Percentiles rank a stretch among this genome's conserved stretches.
Conservation (phyloP, 2,888 invertebrate genomes). For the Drosophila vallismaia region DNA sequence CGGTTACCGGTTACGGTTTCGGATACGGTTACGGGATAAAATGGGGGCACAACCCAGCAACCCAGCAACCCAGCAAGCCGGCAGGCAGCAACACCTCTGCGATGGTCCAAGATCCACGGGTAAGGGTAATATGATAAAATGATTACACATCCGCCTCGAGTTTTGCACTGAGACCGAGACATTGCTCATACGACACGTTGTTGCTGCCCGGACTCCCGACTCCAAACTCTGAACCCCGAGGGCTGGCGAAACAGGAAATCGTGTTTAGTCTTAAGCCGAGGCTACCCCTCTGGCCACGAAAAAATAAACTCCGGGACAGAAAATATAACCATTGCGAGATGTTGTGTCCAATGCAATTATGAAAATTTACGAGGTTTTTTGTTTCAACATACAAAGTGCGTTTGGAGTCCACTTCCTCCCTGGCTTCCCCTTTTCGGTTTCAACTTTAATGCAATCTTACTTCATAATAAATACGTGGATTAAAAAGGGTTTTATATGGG, state of each 20-base stretch:
- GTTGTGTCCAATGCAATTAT: slow-evolving; percentile 69
- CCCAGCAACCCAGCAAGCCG: no score
- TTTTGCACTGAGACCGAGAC: slow-evolving; percentile 72
- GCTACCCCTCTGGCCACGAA: slow-evolving; percentile 11
- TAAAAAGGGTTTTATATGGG: no score
- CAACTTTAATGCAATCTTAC: no score
- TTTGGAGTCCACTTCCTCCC: slow-evolving; percentile 22
- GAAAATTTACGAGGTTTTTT: slow-evolving; percentile 77
- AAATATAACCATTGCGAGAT: slow-evolving; percentile 34
- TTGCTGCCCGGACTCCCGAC: slow-evolving; percentile 8
- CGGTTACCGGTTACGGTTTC: slow-evolving; percentile 25
- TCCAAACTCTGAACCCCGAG: slow-evolving; percentile 16
- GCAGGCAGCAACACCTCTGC: no score
- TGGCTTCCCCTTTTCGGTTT: background rate
- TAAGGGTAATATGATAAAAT: slow-evolving; percentile 74
- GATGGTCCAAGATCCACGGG: slow-evolving; percentile 5
- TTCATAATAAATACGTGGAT: no score
- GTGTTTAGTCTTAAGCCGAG: slow-evolving; percentile 73
- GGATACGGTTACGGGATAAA: slow-evolving; percentile 25
- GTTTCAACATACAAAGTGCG: slow-evolving; percentile 64
- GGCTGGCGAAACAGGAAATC: slow-evolving; percentile 59
- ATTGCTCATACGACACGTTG: slow-evolving; percentile 77
- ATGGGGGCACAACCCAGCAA: background rate
- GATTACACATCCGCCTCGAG: slow-evolving; percentile 75
- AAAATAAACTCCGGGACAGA: slow-evolving; percentile 1